Evolutionary conservation across 2,888 invertebrate genomes (phyloP), one percentile per base, ranked within the genome.

Genomic region (Electrophaes corylata): DNA sequence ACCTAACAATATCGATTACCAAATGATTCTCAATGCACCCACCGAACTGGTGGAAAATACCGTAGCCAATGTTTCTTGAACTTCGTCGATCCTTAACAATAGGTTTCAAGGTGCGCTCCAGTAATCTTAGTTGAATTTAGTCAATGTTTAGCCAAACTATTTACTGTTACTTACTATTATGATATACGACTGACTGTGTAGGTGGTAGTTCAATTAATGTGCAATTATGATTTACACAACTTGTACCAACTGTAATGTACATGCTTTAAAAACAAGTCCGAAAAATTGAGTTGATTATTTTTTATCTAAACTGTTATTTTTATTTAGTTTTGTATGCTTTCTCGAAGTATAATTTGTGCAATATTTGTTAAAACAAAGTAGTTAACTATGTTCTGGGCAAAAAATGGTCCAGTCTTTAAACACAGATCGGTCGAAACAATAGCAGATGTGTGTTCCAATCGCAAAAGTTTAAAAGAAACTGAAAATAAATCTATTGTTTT

Each of bases 131-230:
- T 47, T 20, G 4, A 60, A 39, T 50, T 41, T 55, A 55, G 59
- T 51, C 46, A 55, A 60, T 60, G 51, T 51, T 59, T 51, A 59
- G 59, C 33, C 46, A 55, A 41, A 59, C 43, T 58, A 53, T 35
- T 45, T 49, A 53, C 53, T 45, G 40, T 40, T 54, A n/a, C n/a
- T n/a, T n/a, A n/a, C n/a, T n/a, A n/a, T n/a, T n/a, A n/a, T n/a
- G n/a, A n/a, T n/a, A 43, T 46, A 46, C 19, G 16, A 45, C 47
- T 47, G 23, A 23, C 26, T 44, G 35, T 56, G 12, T 56, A 45
- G 35, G 16, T 26, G 8, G 20, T 47, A 43, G 43, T n/a, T 12
- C 14, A 29, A 49, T 26, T 43, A 14, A 14, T 43, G 26, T 52
- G 40, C 31, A 41, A 12, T 37, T 19, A 6, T 29, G 26, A 41